phyloP scores from a whole-genome alignment of 2,888 invertebrate genomes.

The Dicyrtoma fusca region DNA sequence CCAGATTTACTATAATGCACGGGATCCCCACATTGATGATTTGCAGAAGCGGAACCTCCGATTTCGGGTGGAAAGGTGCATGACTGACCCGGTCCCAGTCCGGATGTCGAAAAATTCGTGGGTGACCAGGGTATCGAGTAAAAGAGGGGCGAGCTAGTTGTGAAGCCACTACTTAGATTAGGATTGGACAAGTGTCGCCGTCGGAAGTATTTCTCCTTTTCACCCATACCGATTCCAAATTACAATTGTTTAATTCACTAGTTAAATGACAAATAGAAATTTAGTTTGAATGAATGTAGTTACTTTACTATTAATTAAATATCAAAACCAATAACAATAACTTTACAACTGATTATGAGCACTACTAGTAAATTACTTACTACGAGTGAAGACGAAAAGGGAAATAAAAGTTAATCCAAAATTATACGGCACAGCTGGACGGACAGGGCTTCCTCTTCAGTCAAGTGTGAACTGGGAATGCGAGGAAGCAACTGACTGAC shows the following conservation, averaged over 20 bases:
- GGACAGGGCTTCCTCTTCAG: too few relatives aligned
- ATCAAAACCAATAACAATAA: too few relatives aligned
- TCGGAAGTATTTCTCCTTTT: slow-evolving; percentile 5
- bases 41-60: background rate
- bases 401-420: too few relatives aligned
- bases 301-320: too few relatives aligned
- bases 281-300: too few relatives aligned
- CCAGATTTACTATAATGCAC: slow-evolving; percentile 32
- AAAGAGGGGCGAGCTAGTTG: slow-evolving; percentile 29
- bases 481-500: too few relatives aligned
- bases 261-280: too few relatives aligned
- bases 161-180: background rate
- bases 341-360: too few relatives aligned
- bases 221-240: background rate
- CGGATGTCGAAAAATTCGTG: slow-evolving; percentile 25
- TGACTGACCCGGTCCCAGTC: slow-evolving; percentile 33
- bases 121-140: slow-evolving; percentile 36
- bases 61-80: background rate
- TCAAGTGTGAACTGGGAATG: too few relatives aligned
- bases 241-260: background rate
- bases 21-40: background rate
- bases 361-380: too few relatives aligned
- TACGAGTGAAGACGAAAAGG: too few relatives aligned
- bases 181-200: slow-evolving; percentile 16
- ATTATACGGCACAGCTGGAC: too few relatives aligned